phyloP scores from a whole-genome alignment of 1,140 invertebrate species.

The Bilobella aurantiaca region DNA sequence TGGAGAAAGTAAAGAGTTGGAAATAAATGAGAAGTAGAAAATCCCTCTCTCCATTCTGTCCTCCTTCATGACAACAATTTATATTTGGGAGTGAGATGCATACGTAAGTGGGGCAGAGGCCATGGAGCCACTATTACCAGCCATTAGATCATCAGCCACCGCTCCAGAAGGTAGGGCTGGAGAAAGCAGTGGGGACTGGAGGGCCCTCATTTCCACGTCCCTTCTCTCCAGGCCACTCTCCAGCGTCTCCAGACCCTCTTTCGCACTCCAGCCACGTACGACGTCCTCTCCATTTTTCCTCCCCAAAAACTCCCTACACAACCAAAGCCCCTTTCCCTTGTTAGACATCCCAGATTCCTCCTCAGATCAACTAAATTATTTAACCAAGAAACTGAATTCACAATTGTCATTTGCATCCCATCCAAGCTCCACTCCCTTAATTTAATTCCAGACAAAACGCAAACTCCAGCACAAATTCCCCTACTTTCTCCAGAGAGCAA shows the following conservation, averaged over 20 bases:
- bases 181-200: too few relatives aligned
- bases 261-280: background rate
- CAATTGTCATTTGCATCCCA: background rate
- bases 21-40: background rate
- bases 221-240: background rate
- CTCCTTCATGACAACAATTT: background rate
- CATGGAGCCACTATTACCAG: background rate
- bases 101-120: background rate
- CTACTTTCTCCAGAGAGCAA: background rate
- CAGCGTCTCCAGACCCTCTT: background rate
- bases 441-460: background rate
- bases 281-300: background rate
- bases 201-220: background rate
- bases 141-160: background rate
- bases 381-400: background rate
- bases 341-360: background rate
- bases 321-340: background rate
- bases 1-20: background rate
- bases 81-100: background rate
- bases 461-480: background rate
- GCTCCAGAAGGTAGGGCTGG: background rate
- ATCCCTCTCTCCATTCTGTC: background rate
- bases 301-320: background rate
- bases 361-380: background rate
- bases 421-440: background rate